A percentile compares a stretch with the other conserved stretches of the same genome.
Conservation (phyloP, 1,140 invertebrate species). For the Zaprionus inermis region DNA sequence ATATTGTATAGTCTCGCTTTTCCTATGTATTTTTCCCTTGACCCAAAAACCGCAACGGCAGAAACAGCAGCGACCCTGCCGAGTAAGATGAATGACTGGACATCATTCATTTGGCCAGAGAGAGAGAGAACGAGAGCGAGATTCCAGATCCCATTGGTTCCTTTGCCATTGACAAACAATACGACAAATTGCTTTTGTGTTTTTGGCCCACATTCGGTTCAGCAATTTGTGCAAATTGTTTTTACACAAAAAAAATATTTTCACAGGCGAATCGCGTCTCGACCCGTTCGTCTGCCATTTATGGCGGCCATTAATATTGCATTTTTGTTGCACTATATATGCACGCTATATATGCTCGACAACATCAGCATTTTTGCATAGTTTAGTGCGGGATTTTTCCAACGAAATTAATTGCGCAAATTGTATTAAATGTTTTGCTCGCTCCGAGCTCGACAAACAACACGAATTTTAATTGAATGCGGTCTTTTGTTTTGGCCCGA, state of each 20-base stretch:
- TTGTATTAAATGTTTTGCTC: slow-evolving; percentile 76
- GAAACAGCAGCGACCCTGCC: slow-evolving; percentile 3
- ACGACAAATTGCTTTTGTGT: slow-evolving; percentile 71
- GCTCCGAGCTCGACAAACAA: slow-evolving; percentile 51
- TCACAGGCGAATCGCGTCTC: slow-evolving; percentile 12
- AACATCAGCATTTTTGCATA: slow-evolving; percentile 55
- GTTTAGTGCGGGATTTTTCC: slow-evolving; percentile 25
- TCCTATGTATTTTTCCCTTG: slow-evolving; percentile 8
- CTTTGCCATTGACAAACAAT: slow-evolving; percentile 61
- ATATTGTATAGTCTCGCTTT: background rate
- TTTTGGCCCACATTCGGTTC: slow-evolving; percentile 42
- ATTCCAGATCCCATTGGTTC: slow-evolving; percentile 27
- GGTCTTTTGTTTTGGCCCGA: slow-evolving; percentile 67
- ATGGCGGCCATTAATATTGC: slow-evolving; percentile 70
- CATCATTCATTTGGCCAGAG: slow-evolving; percentile 42
- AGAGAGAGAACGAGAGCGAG: no score
- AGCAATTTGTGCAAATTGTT: slow-evolving; percentile 72
- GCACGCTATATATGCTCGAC: slow-evolving; percentile 20
- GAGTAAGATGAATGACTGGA: slow-evolving; percentile 41
- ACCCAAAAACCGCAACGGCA: slow-evolving; percentile 27
- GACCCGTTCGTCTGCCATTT: slow-evolving; percentile 50
- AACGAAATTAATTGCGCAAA: slow-evolving; percentile 77
- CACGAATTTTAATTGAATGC: slow-evolving; percentile 75
- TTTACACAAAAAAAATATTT: slow-evolving; percentile 64
- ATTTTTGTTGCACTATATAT: slow-evolving; percentile 60